These are phyloP conservation scores for Prochilodus magdalenae DNA, from an alignment of 2,113 vertebrate genomes.

Conservation along the genomic window DNA sequence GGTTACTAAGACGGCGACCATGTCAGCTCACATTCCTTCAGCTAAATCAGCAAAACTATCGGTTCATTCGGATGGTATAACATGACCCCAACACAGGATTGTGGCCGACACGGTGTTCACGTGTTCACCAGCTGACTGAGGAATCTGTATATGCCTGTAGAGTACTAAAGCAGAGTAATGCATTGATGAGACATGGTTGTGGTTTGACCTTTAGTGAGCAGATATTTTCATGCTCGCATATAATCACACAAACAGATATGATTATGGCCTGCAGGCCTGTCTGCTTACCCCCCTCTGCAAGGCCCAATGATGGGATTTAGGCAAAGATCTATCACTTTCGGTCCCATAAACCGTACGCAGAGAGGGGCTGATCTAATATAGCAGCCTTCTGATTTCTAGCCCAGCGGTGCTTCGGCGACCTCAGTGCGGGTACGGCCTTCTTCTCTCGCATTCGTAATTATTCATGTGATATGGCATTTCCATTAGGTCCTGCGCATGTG, in stretches of 20 bases:
- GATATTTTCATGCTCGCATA: background rate
- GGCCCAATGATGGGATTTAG: conserved; percentile 7
- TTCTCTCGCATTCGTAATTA: conserved; percentile 44
- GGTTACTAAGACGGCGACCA: too few relatives aligned
- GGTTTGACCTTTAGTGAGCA: conserved; percentile 16
- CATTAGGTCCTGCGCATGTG: conserved; percentile 39
- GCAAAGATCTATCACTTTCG: conserved; percentile 22
- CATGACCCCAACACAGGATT: too few relatives aligned
- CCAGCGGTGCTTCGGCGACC: conserved; percentile 34
- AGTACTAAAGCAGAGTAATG: background rate
- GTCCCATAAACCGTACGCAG: conserved; percentile 7
- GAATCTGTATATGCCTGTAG: background rate
- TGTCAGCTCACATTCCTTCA: too few relatives aligned
- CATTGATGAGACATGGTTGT: conserved; percentile 14
- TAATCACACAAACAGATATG: conserved; percentile 3
- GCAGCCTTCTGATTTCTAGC: conserved; percentile 31
- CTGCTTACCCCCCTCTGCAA: background rate
- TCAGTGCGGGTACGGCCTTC: background rate
- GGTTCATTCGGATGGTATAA: too few relatives aligned
- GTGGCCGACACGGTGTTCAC: too few relatives aligned
- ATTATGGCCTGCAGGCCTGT: background rate
- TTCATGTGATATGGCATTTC: conserved; percentile 55
- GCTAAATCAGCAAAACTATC: too few relatives aligned
- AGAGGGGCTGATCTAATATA: conserved; percentile 31
- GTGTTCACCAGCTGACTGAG: background rate